Percentiles rank a stretch among this genome's conserved stretches.
These are phyloP conservation scores for Enteromius afrohamiltoni DNA, from an alignment of 2,797 vertebrate genomes.

Conservation along the genomic window DNA sequence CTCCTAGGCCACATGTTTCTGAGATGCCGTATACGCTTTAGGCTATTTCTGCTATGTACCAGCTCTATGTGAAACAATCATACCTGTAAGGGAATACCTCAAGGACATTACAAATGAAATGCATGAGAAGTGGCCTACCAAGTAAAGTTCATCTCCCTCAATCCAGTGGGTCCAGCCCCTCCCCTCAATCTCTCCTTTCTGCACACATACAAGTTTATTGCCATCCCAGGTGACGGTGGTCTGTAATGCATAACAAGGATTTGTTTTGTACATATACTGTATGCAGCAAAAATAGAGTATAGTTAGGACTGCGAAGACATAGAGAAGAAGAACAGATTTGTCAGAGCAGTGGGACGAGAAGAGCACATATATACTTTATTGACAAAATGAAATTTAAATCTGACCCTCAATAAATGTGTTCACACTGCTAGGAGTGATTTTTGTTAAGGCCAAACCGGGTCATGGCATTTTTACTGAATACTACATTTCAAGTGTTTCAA, in stretches of 20 bases:
- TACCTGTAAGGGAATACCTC: neutral
- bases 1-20: neutral
- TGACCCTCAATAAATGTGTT: slow-evolving; percentile 4
- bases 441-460: slow-evolving; percentile 12
- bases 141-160: slow-evolving; percentile 89
- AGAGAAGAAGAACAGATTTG: neutral
- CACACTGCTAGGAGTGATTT: slow-evolving; percentile 1
- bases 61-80: neutral
- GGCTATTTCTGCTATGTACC: neutral
- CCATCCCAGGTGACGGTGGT: slow-evolving; percentile 91
- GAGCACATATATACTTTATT: neutral
- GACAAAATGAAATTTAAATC: neutral
- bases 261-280: slow-evolving; percentile 1
- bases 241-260: slow-evolving; percentile 65
- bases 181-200: slow-evolving; percentile 93
- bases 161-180: slow-evolving; percentile 97
- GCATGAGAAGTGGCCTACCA: slow-evolving; percentile 74
- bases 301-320: neutral
- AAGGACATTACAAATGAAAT: neutral
- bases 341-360: neutral
- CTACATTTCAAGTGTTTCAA: neutral
- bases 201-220: slow-evolving; percentile 90
- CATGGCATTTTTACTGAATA: neutral
- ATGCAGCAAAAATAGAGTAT: neutral
- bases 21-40: neutral